These are phyloP conservation scores for Columba janthina DNA, from an alignment of 2,113 vertebrate species.

Conservation along the genomic window DNA sequence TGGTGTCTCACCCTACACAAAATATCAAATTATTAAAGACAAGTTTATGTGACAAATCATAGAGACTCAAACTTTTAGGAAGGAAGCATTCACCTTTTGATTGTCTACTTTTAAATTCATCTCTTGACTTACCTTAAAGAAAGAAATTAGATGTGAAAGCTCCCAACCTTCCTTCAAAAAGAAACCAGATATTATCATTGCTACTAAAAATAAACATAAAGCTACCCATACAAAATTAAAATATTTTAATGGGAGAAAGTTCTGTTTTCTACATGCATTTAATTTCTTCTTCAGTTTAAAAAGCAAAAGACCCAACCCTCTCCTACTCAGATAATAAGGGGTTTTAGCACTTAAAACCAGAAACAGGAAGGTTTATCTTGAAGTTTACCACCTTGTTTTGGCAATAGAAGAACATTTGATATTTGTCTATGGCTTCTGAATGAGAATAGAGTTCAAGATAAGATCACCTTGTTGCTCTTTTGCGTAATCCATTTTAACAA, in stretches of 20 bases:
- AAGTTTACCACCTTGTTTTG: conserved; percentile 53
- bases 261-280: neutral
- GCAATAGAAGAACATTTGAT: conserved; percentile 56
- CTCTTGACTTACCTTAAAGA: neutral
- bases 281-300: neutral
- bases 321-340: neutral
- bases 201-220: neutral
- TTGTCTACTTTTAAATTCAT: neutral
- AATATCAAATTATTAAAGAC: neutral
- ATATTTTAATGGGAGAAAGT: neutral
- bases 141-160: neutral
- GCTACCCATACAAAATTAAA: neutral
- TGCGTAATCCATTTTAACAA: conserved; percentile 72
- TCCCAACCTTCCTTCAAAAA: neutral
- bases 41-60: neutral
- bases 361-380: conserved; percentile 16
- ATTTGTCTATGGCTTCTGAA: conserved; percentile 59
- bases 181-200: neutral
- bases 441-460: conserved; percentile 67
- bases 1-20: neutral
- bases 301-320: neutral
- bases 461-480: conserved; percentile 70
- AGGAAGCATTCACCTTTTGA: neutral
- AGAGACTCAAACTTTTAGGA: neutral
- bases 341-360: conserved; percentile 20